Percentiles rank a stretch among this genome's conserved stretches.
These are phyloP conservation scores for Tinamus major DNA, from an alignment of 2,797 vertebrate genomes.

Conservation along the genomic window DNA sequence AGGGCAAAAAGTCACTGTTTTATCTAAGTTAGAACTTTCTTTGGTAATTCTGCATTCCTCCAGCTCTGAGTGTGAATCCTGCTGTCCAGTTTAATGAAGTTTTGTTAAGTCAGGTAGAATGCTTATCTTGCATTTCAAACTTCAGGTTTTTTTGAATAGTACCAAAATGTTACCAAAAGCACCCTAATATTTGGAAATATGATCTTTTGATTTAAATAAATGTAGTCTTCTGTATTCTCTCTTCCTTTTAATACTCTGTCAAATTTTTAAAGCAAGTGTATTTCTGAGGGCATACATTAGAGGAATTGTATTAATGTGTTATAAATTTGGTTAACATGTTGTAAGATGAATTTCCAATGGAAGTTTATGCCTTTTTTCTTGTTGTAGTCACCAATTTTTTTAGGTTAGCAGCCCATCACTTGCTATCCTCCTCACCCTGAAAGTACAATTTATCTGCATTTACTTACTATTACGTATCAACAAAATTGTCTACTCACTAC, in stretches of 20 bases:
- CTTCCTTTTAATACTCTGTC: not conserved
- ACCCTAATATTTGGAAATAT: not conserved
- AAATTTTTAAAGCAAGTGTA: not conserved
- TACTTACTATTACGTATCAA: not conserved
- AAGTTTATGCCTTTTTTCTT: not conserved
- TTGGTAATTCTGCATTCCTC: slow-evolving; percentile 57
- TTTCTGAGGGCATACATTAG: not conserved
- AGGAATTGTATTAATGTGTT: not conserved
- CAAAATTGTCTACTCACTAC: not conserved
- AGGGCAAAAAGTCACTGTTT: slow-evolving; percentile 60
- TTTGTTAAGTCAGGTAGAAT: not conserved
- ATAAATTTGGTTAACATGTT: not conserved
- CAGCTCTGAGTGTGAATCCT: slow-evolving; percentile 12
- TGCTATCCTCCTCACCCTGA: not conserved
- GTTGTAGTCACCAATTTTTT: not conserved
- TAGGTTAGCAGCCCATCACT: not conserved
- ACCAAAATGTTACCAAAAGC: not conserved
- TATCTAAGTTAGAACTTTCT: slow-evolving; percentile 47
- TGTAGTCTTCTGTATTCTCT: not conserved
- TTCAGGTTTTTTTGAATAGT: slow-evolving; percentile 11
- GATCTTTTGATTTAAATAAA: not conserved
- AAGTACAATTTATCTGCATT: not conserved
- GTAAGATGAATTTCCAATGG: not conserved
- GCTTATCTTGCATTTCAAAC: slow-evolving; percentile 29
- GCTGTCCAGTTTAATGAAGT: slow-evolving; percentile 45